Percentiles rank a stretch among this genome's conserved stretches.
Evolutionary conservation across 2,888 invertebrate species (phyloP).

Genomic region (Pristionchus arcanus): DNA sequence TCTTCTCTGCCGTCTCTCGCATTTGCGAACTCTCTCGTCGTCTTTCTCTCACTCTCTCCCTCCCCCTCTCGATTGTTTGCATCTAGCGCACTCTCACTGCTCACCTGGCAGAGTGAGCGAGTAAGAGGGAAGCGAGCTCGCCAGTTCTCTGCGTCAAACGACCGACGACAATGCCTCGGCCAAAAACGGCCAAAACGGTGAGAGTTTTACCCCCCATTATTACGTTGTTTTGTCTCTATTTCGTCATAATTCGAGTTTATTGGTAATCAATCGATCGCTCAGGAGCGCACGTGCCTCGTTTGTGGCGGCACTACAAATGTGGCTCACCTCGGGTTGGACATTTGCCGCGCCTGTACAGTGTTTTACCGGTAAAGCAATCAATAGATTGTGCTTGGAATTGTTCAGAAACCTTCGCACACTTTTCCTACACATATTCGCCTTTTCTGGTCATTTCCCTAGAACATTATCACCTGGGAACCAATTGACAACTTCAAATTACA

Average conservation of each 20-base stretch:
- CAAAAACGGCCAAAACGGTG: slow-evolving; percentile 36
- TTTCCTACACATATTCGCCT: too few relatives aligned
- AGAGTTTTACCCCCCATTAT: not conserved
- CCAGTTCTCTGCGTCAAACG: not conserved
- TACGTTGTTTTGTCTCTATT: not conserved
- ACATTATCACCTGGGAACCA: too few relatives aligned
- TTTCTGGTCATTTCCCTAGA: too few relatives aligned
- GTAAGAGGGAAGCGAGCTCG: not conserved
- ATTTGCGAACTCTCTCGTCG: not conserved
- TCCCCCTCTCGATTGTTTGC: not conserved
- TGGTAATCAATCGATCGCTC: not conserved
- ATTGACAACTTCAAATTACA: not conserved
- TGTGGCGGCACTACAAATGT: slow-evolving; percentile 25
- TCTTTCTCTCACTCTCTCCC: not conserved
- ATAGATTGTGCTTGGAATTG: too few relatives aligned
- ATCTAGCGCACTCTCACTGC: not conserved
- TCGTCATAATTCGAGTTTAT: not conserved
- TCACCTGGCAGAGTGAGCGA: not conserved
- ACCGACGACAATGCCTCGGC: not conserved
- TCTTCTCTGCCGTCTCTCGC: not conserved
- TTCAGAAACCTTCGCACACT: too few relatives aligned
- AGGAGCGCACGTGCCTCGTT: slow-evolving; percentile 32
- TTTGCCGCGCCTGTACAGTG: slow-evolving; percentile 15
- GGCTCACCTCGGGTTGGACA: slow-evolving; percentile 25
- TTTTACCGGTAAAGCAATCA: not conserved